Percentiles rank a stretch among this genome's conserved stretches.
These are phyloP conservation scores for Labeo rohita DNA, from an alignment of 2,113 vertebrate species.

Conservation along the genomic window DNA sequence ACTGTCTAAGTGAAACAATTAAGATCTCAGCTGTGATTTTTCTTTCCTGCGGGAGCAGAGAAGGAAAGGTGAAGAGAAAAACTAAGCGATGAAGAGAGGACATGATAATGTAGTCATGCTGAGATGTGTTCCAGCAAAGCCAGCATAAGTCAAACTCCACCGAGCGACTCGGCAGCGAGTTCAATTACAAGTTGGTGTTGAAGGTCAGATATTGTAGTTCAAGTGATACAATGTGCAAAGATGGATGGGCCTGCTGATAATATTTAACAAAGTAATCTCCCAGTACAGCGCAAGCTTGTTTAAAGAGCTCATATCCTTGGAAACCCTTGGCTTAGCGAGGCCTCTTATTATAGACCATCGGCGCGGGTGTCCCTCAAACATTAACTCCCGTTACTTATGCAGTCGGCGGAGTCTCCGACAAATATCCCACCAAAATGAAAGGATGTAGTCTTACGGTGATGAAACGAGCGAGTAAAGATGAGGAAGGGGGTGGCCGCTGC, in stretches of 20 bases:
- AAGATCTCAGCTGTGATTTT: slow-evolving; percentile 18
- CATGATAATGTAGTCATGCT: slow-evolving; percentile 23
- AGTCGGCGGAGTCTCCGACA: slow-evolving; percentile 41
- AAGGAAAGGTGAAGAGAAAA: slow-evolving; percentile 28
- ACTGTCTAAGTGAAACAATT: slow-evolving; percentile 15
- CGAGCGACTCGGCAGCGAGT: slow-evolving; percentile 38
- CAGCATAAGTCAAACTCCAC: slow-evolving; percentile 43
- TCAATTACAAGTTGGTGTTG: slow-evolving; percentile 54
- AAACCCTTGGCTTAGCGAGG: slow-evolving; percentile 53
- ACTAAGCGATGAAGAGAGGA: slow-evolving; percentile 20
- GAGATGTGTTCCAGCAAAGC: slow-evolving; percentile 44
- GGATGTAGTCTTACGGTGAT: slow-evolving; percentile 39
- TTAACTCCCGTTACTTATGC: slow-evolving; percentile 56
- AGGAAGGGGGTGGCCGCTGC: slow-evolving; percentile 22
- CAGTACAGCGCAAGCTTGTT: slow-evolving; percentile 43
- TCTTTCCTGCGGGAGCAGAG: not conserved
- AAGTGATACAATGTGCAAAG: slow-evolving; percentile 47
- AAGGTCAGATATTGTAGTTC: slow-evolving; percentile 56
- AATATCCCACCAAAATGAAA: slow-evolving; percentile 53
- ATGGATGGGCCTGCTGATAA: slow-evolving; percentile 59
- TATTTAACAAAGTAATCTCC: slow-evolving; percentile 62
- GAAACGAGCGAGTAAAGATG: slow-evolving; percentile 36
- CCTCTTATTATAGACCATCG: slow-evolving; percentile 59
- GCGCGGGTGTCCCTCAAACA: slow-evolving; percentile 55
- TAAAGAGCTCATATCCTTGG: slow-evolving; percentile 56